phyloP scores from a whole-genome alignment of 2,888 invertebrate genomes.

The Acrobasis repandana region DNA sequence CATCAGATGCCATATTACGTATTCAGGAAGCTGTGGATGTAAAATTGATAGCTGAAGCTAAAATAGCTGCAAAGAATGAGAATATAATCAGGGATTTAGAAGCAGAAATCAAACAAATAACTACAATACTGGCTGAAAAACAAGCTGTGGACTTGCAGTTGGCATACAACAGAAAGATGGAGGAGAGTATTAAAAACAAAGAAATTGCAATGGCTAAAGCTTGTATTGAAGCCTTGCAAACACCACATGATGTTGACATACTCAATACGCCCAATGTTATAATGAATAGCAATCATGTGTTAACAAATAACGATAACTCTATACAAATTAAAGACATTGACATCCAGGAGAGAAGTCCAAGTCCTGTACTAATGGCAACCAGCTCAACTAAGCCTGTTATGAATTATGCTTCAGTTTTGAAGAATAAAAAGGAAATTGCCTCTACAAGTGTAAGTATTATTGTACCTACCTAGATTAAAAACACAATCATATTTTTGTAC shows the following conservation, averaged over 20 bases:
- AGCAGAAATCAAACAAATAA: slow-evolving; percentile 75
- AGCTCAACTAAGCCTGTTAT: slow-evolving; percentile 49
- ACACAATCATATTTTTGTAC: not conserved
- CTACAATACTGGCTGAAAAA: slow-evolving; percentile 65
- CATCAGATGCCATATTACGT: slow-evolving; percentile 67
- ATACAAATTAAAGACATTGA: slow-evolving; percentile 49
- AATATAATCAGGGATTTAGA: slow-evolving; percentile 67
- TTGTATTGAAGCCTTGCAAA: slow-evolving; percentile 65
- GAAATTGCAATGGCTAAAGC: slow-evolving; percentile 71
- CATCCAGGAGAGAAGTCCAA: slow-evolving; percentile 47
- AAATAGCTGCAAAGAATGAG: slow-evolving; percentile 69
- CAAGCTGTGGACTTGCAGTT: slow-evolving; percentile 59
- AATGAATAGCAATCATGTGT: slow-evolving; percentile 47
- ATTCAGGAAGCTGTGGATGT: slow-evolving; percentile 73
- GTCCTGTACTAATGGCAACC: slow-evolving; percentile 49
- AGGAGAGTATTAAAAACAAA: slow-evolving; percentile 56
- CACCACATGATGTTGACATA: slow-evolving; percentile 57
- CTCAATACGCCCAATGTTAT: slow-evolving; percentile 57
- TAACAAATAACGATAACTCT: slow-evolving; percentile 46
- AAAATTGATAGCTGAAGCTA: slow-evolving; percentile 66
- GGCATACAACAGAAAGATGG: slow-evolving; percentile 54
- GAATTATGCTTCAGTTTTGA: slow-evolving; percentile 69
- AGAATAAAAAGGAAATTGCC: slow-evolving; percentile 52
- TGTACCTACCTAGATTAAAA: not conserved
- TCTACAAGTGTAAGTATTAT: slow-evolving; percentile 66